Conservation (phyloP, 2,797 vertebrate species). For the Chaetodon trifasciatus region DNA sequence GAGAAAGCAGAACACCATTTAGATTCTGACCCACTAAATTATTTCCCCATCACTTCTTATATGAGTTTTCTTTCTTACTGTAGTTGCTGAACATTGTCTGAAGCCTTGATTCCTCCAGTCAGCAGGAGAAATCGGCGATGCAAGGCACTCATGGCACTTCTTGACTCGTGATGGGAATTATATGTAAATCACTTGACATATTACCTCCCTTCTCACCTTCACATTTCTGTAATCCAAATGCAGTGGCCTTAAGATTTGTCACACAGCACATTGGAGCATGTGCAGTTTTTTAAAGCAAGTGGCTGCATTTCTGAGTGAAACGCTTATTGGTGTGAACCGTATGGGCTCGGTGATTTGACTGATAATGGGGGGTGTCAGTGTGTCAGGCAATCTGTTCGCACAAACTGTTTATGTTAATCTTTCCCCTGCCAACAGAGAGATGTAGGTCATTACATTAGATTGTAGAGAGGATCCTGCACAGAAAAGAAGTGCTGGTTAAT, state of each 20-base stretch:
- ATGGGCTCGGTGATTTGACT: conserved; percentile 39
- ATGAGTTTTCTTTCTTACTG: conserved; percentile 30
- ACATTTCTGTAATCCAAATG: conserved; percentile 37
- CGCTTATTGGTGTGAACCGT: conserved; percentile 30
- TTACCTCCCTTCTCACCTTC: conserved; percentile 44
- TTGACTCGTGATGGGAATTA: conserved; percentile 39
- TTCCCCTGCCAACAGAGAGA: conserved; percentile 37
- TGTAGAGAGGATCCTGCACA: conserved; percentile 38
- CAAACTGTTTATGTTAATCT: conserved; percentile 64
- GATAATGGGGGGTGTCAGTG: conserved; percentile 49
- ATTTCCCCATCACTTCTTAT: conserved; percentile 28
- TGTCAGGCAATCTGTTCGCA: conserved; percentile 20
- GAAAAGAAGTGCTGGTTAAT: conserved; percentile 46
- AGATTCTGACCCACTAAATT: conserved; percentile 29
- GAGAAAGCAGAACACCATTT: conserved; percentile 31
- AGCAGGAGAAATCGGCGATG: conserved; percentile 26
- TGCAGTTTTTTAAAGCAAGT: background rate
- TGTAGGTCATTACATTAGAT: conserved; percentile 50
- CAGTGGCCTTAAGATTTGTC: conserved; percentile 23
- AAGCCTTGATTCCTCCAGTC: conserved; percentile 33
- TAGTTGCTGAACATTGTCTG: conserved; percentile 28
- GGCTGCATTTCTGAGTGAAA: conserved; percentile 36
- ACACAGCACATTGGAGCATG: conserved; percentile 3
- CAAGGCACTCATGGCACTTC: conserved; percentile 11
- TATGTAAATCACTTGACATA: conserved; percentile 54